Base-by-base conservation (phyloP, 2,888 invertebrate species). In the Nephrotoma flavescens region DNA sequence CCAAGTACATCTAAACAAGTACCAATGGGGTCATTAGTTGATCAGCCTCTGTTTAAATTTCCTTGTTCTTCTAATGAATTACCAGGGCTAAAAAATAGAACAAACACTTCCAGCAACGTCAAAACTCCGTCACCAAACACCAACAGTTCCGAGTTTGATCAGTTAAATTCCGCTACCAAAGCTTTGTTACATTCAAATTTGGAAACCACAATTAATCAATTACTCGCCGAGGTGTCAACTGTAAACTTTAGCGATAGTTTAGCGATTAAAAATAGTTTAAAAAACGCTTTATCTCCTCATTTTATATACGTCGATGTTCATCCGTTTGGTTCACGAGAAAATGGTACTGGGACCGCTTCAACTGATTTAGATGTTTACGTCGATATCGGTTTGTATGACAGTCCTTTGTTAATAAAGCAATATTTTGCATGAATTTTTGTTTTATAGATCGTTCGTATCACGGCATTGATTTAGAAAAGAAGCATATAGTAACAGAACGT, bases 261-360 rank as follows among this genome's bases (percentile, higher is more conserved):
- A 11, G 71, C 31, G 9, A 31, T 71, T 71, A 71, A 31, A 71
- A 71, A 71, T 9, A 71, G 71, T 71, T 71, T 71, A 12, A 71
- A 71, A 9, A 9, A 71, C 6, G 31, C 31, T 5, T n/a, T 71
- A 31, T 71, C 71, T 2, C 71, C 71, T 11, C 71, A 71, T 71
- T 71, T 71, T 9, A 19, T 19, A 71, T 71, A 89, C 11, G 90
- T 92, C 83, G 92, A 92, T 88, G 91, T 92, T 4, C 91, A 93
- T 89, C 92, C 92, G n/a, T 95, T 94, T 89, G 95, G 95, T 6
- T 94, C 94, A 0, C 92, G 94, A 83, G 90, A 93, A 0, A 92
- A 93, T 41, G 93, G 94, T 2, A 89, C 94, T 42, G 93, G 92
- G 5, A 91, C 90, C 19, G 88, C 89, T 44, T 91, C 91, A 31